Conservation (phyloP, 2,797 vertebrate species). For the Pteronotus mesoamericanus region DNA sequence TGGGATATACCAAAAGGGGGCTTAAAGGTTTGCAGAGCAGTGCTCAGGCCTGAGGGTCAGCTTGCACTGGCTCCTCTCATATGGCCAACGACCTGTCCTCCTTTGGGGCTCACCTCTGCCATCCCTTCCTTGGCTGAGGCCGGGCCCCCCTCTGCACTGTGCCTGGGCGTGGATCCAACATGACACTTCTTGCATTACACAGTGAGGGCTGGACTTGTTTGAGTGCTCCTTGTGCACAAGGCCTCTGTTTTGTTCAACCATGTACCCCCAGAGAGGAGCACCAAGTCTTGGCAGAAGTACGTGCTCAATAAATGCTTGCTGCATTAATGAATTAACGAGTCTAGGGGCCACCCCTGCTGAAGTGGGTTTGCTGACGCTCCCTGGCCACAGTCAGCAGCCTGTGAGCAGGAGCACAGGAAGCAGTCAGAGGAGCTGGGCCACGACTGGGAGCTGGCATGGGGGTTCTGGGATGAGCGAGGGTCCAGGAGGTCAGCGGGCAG, state of each 20-base stretch:
- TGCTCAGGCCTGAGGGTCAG: neutral
- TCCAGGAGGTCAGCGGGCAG: neutral
- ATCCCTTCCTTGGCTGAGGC: neutral
- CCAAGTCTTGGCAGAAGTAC: neutral
- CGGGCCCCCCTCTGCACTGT: neutral
- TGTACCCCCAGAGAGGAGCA: neutral
- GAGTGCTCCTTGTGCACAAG: neutral
- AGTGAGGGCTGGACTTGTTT: neutral
- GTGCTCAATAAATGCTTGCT: neutral
- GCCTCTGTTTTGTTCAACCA: neutral
- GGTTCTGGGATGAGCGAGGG: neutral
- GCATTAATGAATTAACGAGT: neutral
- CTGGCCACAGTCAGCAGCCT: neutral
- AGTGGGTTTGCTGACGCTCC: neutral
- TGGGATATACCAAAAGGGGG: neutral
- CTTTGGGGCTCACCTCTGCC: neutral
- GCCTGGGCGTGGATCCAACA: neutral
- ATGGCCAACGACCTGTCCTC: neutral
- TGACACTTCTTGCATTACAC: neutral
- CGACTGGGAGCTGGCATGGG: neutral
- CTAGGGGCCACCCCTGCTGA: neutral
- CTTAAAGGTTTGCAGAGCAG: neutral
- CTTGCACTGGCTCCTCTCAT: neutral
- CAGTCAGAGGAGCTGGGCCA: neutral
- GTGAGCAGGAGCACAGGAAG: neutral